Percentiles rank a stretch among this genome's conserved stretches.
phyloP scores from a whole-genome alignment of 2,797 vertebrate species.

The Sciurus vulgaris region DNA sequence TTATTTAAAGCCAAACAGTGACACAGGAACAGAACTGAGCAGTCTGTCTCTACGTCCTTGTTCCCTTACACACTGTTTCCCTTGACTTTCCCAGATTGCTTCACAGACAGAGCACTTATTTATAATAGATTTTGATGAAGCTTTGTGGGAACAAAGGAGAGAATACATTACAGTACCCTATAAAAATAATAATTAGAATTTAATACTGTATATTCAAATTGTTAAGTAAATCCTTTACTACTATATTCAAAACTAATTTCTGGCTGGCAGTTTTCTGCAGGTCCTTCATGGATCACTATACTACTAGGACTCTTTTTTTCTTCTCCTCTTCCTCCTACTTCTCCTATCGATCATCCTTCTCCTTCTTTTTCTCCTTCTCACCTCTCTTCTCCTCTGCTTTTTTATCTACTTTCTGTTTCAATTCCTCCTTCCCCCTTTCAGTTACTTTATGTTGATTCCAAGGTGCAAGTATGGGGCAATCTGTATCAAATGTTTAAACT shows the following conservation, averaged over 20 bases:
- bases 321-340: too few relatives aligned
- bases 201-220: background rate
- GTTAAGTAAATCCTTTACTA: background rate
- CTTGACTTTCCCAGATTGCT: background rate
- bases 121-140: background rate
- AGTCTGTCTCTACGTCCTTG: background rate
- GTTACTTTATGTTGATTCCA: background rate
- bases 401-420: too few relatives aligned
- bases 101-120: background rate
- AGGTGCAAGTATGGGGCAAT: background rate
- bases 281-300: fast-evolving
- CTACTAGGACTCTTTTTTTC: too few relatives aligned
- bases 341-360: background rate
- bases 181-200: background rate
- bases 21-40: background rate
- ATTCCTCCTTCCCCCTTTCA: background rate
- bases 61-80: background rate
- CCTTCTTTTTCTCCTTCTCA: background rate
- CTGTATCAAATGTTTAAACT: background rate
- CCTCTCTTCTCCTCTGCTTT: background rate
- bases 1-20: background rate
- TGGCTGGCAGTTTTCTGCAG: background rate
- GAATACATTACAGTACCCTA: background rate
- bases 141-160: background rate
- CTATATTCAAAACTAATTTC: background rate